Base-by-base conservation (phyloP, 2,888 invertebrate genomes). In the Tanaodytes sp. region DNA sequence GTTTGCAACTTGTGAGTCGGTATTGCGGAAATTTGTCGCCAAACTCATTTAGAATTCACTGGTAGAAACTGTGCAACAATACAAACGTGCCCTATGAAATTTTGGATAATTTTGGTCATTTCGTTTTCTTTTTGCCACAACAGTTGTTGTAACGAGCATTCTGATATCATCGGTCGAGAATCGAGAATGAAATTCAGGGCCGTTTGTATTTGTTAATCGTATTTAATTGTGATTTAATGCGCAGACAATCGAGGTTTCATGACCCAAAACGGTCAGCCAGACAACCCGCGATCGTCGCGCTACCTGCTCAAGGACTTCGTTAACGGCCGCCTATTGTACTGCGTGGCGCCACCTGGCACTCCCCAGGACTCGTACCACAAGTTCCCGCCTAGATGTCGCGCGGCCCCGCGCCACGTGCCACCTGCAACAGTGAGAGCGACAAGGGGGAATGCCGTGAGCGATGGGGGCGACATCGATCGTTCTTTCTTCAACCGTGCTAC, bases 241-340 rank as follows among this genome's bases (percentile, higher is more conserved):
- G 3, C 84, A 96, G 96, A 90, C 84, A 95, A 95, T 87, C 88
- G 98, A 78, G 98, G 98, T 15, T 98, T 94, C 85, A 98, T 98
- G 98, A 97, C 97, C 0, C 92, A 94, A 8, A 92, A 93, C 63
- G 98, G 98, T 0, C 92, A 96, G 76, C 98, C 98, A 0, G 98
- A 99, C 87, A 92, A 92, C 83, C 91, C 98, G 0, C 89, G 98
- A 18, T 92, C 97, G 0, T 92, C 98, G 0, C 89, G 98, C 30
- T 90, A 93, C 64, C 87, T 99, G 66, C 88, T 98, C 0, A 98
- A 98, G 82, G 97, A 98, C 83, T 96, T 92, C 75, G 92, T 96
- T 1, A 91, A 91, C 82, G 98, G 98, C 0, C 92, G 91, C 75
- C 86, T 99, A 30, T 86, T 92, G 1, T 96, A 92, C 87, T 93